Conservation (phyloP, 2,888 invertebrate genomes). For the Lasioglossum marginatum region DNA sequence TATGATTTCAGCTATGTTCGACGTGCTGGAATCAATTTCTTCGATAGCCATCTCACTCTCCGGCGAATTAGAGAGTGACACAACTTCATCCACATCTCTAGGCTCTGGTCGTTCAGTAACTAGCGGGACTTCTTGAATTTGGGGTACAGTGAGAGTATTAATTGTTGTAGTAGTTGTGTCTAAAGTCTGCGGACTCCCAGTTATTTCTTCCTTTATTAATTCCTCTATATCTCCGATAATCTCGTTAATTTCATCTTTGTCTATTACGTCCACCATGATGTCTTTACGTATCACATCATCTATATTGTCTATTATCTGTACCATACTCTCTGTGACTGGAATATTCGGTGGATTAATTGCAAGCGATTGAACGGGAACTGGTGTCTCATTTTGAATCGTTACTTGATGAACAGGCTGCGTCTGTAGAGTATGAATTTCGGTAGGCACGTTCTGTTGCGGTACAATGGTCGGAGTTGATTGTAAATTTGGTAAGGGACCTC, state of each 20-base stretch:
- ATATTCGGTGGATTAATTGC: constrained; percentile 68
- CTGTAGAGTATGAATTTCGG: constrained; percentile 56
- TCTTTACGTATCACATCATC: constrained; percentile 82
- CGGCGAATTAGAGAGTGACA: constrained; percentile 85
- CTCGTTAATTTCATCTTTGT: constrained; percentile 83
- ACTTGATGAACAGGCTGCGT: constrained; percentile 54
- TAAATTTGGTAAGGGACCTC: constrained; percentile 73
- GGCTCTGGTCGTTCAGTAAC: constrained; percentile 80
- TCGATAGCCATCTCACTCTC: constrained; percentile 86
- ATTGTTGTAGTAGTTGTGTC: constrained; percentile 57
- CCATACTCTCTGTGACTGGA: constrained; percentile 77
- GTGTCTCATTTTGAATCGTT: constrained; percentile 58
- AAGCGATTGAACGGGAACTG: constrained; percentile 50
- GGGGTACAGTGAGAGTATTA: constrained; percentile 58
- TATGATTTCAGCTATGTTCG: constrained; percentile 86
- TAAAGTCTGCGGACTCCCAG: constrained; percentile 76
- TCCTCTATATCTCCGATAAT: constrained; percentile 83
- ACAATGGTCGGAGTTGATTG: constrained; percentile 60
- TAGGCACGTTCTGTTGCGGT: constrained; percentile 63
- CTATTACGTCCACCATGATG: constrained; percentile 80
- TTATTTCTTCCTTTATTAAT: constrained; percentile 82
- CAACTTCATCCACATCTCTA: constrained; percentile 84
- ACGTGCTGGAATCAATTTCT: constrained; percentile 86
- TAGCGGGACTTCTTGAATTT: constrained; percentile 65
- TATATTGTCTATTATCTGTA: constrained; percentile 81